phyloP scores from a whole-genome alignment of 2,113 vertebrate genomes.

The Dendropsophus ebraccatus region DNA sequence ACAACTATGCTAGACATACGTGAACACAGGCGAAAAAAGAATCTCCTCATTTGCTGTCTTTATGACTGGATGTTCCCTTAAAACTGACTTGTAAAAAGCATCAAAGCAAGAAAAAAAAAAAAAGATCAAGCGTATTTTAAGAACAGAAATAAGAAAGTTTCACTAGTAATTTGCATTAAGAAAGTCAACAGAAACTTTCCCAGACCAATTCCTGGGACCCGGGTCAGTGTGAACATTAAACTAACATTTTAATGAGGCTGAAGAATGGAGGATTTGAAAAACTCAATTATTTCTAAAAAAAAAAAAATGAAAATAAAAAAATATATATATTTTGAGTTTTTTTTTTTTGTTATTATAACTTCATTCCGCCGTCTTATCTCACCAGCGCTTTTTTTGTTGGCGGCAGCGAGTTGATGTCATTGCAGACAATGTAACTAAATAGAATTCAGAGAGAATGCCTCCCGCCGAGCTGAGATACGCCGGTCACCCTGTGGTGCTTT shows the following conservation, averaged over 20 bases:
- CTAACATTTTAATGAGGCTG: not conserved
- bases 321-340: not conserved
- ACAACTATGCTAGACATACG: too few relatives aligned
- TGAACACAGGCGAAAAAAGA: too few relatives aligned
- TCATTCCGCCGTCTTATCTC: not conserved
- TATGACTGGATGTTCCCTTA: too few relatives aligned
- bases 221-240: not conserved
- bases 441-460: not conserved
- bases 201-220: not conserved
- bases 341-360: not conserved
- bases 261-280: not conserved
- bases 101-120: not conserved
- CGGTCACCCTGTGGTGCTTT: constrained; percentile 22
- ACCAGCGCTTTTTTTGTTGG: not conserved
- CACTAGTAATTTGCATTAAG: not conserved
- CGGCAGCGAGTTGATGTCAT: not conserved
- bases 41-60: too few relatives aligned
- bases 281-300: not conserved
- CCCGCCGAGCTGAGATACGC: constrained; percentile 26
- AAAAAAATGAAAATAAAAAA: not conserved
- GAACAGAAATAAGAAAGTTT: not conserved
- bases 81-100: not conserved
- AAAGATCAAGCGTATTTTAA: not conserved
- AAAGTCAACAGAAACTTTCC: not conserved
- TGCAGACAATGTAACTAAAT: constrained; percentile 18